These are phyloP conservation scores for Ormia ochracea DNA, from an alignment of 2,888 invertebrate species.

Conservation along the genomic window DNA sequence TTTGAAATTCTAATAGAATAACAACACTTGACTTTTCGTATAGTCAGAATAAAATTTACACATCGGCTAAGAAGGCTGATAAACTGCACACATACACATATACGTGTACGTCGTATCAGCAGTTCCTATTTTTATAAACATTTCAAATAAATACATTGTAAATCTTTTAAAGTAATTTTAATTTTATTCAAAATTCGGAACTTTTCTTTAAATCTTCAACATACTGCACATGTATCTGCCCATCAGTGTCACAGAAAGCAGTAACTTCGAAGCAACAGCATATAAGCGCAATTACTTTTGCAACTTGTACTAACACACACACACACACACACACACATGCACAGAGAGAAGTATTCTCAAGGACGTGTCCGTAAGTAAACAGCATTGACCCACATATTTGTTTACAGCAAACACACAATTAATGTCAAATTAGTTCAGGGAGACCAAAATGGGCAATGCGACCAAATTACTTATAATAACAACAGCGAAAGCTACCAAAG, in stretches of 20 bases:
- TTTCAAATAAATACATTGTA: background rate
- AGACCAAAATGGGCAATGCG: background rate
- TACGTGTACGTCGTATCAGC: background rate
- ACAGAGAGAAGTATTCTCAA: background rate
- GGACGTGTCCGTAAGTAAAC: background rate
- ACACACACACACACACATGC: background rate
- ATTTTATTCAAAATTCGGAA: no score
- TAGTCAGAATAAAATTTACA: conserved; percentile 12
- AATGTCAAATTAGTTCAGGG: conserved; percentile 21
- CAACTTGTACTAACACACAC: background rate
- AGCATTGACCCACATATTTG: conserved; percentile 39
- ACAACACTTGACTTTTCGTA: background rate
- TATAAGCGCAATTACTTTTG: background rate
- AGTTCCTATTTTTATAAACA: background rate
- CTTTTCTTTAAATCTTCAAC: no score
- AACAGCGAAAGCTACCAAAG: no score
- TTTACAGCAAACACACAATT: background rate
- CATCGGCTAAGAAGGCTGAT: background rate
- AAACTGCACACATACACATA: background rate
- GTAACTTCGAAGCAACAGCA: background rate
- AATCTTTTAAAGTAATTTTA: background rate
- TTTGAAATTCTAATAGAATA: conserved; percentile 9
- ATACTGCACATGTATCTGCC: no score
- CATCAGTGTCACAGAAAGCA: background rate
- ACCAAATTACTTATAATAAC: background rate